Evolutionary conservation across 1,140 invertebrate genomes (phyloP), one percentile per base, ranked within the genome.

Genomic region (Ostrea edulis): DNA sequence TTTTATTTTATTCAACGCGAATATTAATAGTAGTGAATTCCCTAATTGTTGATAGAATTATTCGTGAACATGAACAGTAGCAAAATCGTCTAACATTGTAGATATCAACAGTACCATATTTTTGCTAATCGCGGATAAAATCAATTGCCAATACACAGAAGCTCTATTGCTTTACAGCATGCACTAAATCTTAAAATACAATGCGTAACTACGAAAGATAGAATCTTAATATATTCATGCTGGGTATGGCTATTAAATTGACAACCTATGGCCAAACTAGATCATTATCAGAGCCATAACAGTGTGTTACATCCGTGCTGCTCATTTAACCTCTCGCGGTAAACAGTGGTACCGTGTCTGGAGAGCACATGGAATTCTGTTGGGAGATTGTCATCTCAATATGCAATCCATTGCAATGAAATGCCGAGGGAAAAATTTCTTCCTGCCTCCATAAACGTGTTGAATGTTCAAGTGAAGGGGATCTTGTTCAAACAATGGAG

Each of bases 341-440:
- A 25, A 77, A 77, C 22, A 44, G 35, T 44, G 35, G 35, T 44
- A 44, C 35, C 35, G 35, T 44, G 35, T 44, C 35, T 44, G 35
- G 22, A 77, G 29, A 77, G 68, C 68, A 35, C 68, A 77, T 77
- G 68, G 9, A 77, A 77, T 77, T 35, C 68, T 4, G 25, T 35
- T 8, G 68, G 14, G 29, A 22, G 68, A 77, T 77, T 29, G 25
- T 12, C 8, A 77, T 77, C 68, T 77, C 68, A 29, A 25, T 77
- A 35, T 77, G 68, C 68, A 77, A 77, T 35, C 29, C 22, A 35
- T 25, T 77, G 68, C 68, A 77, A 71, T 77, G 68, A 25, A 77
- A 77, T 77, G 22, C 29, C 25, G 68, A 14, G 68, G 25, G 35
- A 35, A 77, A 25, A 12, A 29, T 14, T 14, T 14, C 68, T 77